Conservation (phyloP, 2,888 invertebrate genomes). For the Scaptomyza parva region DNA sequence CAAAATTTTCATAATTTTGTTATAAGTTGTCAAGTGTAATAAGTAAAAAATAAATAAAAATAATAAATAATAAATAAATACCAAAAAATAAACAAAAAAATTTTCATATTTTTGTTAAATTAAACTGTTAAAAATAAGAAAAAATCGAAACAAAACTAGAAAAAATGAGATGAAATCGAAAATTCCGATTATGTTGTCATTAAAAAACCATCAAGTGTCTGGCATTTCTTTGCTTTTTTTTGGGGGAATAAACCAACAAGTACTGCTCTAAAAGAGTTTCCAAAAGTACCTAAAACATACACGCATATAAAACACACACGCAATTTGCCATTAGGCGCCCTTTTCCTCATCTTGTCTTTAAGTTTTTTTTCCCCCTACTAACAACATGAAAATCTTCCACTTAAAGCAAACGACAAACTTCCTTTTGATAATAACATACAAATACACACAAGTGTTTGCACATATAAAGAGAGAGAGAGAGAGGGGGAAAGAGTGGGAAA, state of each 20-base stretch:
- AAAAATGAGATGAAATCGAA: slow-evolving; percentile 1
- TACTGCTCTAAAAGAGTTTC: not conserved
- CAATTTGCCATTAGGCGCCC: slow-evolving; percentile 60
- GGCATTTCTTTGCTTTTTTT: not conserved
- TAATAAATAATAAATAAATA: too few species aligned
- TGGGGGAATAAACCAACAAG: slow-evolving; percentile 6
- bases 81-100: not conserved
- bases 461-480: slow-evolving; percentile 2
- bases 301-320: slow-evolving; percentile 39
- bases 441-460: not conserved
- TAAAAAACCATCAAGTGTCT: slow-evolving; percentile 48
- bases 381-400: slow-evolving; percentile 31
- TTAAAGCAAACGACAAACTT: slow-evolving; percentile 63
- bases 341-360: too few species aligned
- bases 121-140: not conserved
- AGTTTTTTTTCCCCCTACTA: not conserved
- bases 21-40: too few species aligned
- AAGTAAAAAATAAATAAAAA: too few species aligned
- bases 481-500: not conserved
- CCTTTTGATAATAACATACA: slow-evolving; percentile 37
- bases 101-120: not conserved
- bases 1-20: not conserved
- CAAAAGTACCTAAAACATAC: not conserved
- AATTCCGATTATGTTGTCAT: slow-evolving; percentile 34
- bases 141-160: not conserved